These are phyloP conservation scores for Hormaphis cornu DNA, from an alignment of 1,140 invertebrate species.

Conservation along the genomic window DNA sequence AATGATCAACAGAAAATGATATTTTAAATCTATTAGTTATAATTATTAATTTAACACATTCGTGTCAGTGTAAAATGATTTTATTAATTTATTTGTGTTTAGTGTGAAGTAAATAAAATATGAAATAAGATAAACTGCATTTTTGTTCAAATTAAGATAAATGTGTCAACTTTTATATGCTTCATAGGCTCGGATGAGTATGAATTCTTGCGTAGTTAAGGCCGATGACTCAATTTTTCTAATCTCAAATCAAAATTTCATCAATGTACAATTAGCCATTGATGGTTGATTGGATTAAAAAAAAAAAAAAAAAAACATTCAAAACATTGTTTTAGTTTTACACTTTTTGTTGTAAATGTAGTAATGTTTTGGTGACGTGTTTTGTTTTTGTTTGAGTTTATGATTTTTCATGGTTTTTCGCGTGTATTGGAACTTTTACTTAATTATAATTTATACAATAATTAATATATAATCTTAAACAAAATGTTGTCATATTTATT, in stretches of 20 bases:
- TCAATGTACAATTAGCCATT: background rate
- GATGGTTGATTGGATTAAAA: background rate
- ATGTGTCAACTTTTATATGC: background rate
- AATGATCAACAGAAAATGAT: no score
- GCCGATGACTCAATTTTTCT: background rate
- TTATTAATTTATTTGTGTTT: no score
- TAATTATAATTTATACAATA: no score
- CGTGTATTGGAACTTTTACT: constrained; percentile 17
- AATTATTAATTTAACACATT: no score
- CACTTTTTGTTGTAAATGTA: constrained; percentile 29
- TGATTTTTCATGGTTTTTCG: constrained; percentile 8
- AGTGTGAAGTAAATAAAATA: no score
- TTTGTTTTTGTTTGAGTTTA: constrained; percentile 12
- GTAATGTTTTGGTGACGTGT: constrained; percentile 7
- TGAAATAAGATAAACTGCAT: no score
- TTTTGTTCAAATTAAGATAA: no score
- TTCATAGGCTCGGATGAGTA: constrained; percentile 4
- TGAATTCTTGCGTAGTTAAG: background rate
- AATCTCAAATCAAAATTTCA: background rate
- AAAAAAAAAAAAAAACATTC: background rate
- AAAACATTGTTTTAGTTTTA: constrained; percentile 13
- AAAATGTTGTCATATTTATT: constrained; percentile 1
- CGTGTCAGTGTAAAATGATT: no score
- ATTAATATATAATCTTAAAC: constrained; percentile 8
- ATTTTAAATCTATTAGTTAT: no score